Evolutionary conservation across 2,797 vertebrate genomes (phyloP).

Genomic region (Girardinus metallicus): DNA sequence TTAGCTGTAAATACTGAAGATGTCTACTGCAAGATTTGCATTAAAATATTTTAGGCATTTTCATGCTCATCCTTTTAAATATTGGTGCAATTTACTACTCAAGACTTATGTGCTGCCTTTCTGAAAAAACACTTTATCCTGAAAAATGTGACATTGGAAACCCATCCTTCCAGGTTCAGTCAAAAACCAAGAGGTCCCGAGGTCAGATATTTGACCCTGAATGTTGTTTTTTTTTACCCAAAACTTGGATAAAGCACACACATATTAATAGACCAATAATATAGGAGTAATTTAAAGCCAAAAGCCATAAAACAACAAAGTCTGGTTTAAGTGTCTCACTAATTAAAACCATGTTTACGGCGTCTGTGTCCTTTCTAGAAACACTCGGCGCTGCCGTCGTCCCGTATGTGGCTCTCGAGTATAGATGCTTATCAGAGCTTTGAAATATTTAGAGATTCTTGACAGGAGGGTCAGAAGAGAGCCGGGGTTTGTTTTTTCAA

Average conservation of each 20-base stretch:
- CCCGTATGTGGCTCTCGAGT: slow-evolving; percentile 46
- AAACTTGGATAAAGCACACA: slow-evolving; percentile 42
- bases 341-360: slow-evolving; percentile 66
- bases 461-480: slow-evolving; percentile 53
- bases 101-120: background rate
- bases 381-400: slow-evolving; percentile 33
- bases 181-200: slow-evolving; percentile 4
- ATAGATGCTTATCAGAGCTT: slow-evolving; percentile 64
- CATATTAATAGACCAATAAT: slow-evolving; percentile 48
- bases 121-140: background rate
- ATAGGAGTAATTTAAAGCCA: slow-evolving; percentile 55
- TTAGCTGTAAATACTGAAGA: background rate
- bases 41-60: background rate
- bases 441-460: slow-evolving; percentile 60
- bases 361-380: slow-evolving; percentile 40
- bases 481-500: slow-evolving; percentile 70
- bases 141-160: slow-evolving; percentile 21
- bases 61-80: background rate
- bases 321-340: slow-evolving; percentile 50
- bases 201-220: slow-evolving; percentile 34
- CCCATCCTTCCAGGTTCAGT: slow-evolving; percentile 4
- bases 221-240: slow-evolving; percentile 39
- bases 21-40: background rate
- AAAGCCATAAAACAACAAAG: slow-evolving; percentile 51
- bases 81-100: background rate